These are phyloP conservation scores for Botrylloides violaceus DNA, from an alignment of 23 tunicate genomes.

Conservation along the genomic window DNA sequence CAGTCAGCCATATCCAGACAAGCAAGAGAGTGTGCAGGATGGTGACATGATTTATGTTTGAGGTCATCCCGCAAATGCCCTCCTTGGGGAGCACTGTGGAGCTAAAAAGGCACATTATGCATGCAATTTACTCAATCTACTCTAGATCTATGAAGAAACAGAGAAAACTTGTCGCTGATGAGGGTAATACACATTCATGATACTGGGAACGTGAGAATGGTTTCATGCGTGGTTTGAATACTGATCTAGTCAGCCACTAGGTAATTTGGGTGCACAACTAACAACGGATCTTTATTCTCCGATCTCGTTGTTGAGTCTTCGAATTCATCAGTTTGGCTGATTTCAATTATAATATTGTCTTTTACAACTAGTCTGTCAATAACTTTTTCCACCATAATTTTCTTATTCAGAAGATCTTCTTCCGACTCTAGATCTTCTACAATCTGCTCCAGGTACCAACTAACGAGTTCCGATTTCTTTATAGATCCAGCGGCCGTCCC, in stretches of 20 bases:
- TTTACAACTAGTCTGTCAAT: conserved; percentile 57
- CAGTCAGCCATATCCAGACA: no score
- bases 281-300: conserved; percentile 37
- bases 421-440: conserved; percentile 81
- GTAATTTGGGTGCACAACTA: conserved; percentile 96
- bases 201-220: no score
- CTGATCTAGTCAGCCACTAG: conserved; percentile 55
- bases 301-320: conserved; percentile 27
- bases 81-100: no score
- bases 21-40: no score
- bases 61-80: no score
- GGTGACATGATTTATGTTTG: no score
- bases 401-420: conserved; percentile 61
- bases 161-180: no score
- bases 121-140: no score
- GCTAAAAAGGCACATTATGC: no score
- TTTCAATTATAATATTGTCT: conserved; percentile 87
- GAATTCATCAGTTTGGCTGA: conserved; percentile 41
- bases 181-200: no score
- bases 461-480: conserved; percentile 53
- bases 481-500: conserved; percentile 42
- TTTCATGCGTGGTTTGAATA: no score
- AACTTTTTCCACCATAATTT: conserved; percentile 56
- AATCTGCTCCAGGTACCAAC: conserved; percentile 90
- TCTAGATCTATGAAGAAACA: no score